Percentiles rank a stretch among this genome's conserved stretches.
Evolutionary conservation across 1,140 invertebrate genomes (phyloP).

Genomic region (Drosophila dunni): DNA sequence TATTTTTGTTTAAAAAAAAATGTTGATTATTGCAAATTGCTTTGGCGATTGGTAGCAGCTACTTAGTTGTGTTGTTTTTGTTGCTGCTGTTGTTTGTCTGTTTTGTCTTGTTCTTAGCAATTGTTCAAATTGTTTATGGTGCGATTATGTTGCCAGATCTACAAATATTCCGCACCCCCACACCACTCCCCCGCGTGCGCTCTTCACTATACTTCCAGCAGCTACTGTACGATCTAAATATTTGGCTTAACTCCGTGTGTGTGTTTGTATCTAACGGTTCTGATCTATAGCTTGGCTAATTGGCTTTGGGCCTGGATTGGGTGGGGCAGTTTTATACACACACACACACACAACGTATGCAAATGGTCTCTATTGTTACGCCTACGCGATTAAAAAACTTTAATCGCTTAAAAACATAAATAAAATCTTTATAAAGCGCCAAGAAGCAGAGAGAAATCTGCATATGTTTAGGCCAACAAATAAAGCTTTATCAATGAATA

Average conservation of each 20-base stretch:
- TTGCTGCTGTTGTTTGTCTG: slow-evolving; percentile 28
- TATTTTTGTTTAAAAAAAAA: slow-evolving; percentile 58
- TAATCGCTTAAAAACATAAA: slow-evolving; percentile 29
- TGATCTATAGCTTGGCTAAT: slow-evolving; percentile 75
- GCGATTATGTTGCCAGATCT: slow-evolving; percentile 52
- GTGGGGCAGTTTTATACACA: slow-evolving; percentile 23
- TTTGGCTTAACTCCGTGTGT: slow-evolving; percentile 28
- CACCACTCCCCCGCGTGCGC: neutral
- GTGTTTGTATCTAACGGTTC: slow-evolving; percentile 59
- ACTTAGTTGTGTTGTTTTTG: slow-evolving; percentile 75
- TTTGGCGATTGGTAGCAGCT: slow-evolving; percentile 82
- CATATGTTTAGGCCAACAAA: slow-evolving; percentile 33
- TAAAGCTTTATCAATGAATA: slow-evolving; percentile 46
- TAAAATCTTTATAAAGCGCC: slow-evolving; percentile 2
- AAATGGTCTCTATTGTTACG: slow-evolving; percentile 78
- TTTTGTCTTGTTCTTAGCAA: slow-evolving; percentile 72
- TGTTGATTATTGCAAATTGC: slow-evolving; percentile 83
- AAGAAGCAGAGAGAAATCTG: slow-evolving; percentile 19
- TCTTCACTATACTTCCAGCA: neutral
- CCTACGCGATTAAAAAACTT: slow-evolving; percentile 50
- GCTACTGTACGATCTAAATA: slow-evolving; percentile 38
- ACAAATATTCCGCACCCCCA: slow-evolving; percentile 6
- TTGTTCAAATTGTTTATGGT: slow-evolving; percentile 74
- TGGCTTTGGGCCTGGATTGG: slow-evolving; percentile 54
- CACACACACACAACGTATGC: slow-evolving; percentile 66